Conservation (phyloP, 2,797 vertebrate species). For the Tamandua tetradactyla region DNA sequence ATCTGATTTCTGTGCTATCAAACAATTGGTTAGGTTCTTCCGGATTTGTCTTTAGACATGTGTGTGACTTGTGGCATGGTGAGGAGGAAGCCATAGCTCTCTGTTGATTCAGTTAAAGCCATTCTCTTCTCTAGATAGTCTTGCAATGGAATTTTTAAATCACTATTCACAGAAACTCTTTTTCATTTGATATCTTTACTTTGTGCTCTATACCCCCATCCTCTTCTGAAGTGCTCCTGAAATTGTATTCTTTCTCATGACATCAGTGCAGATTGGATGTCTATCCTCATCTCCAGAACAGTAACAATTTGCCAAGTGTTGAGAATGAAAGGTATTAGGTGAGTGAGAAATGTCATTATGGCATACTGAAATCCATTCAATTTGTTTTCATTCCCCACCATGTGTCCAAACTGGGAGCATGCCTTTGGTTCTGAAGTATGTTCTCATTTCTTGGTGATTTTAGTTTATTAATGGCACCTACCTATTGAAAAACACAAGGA, state of each 20-base stretch:
- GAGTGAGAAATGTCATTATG: background rate
- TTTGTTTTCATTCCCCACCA: constrained; percentile 40
- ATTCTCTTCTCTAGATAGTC: background rate
- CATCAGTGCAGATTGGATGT: background rate
- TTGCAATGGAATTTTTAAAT: background rate
- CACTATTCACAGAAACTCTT: background rate
- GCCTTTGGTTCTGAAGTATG: background rate
- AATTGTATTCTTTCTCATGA: constrained; percentile 37
- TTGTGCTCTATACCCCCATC: background rate
- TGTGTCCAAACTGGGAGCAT: background rate
- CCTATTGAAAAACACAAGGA: background rate
- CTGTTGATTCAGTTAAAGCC: background rate
- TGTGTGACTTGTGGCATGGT: background rate
- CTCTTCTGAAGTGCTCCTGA: background rate
- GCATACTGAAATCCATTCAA: background rate
- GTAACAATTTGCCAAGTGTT: constrained; percentile 14
- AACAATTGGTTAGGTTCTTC: background rate
- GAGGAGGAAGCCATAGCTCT: background rate
- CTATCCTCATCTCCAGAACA: background rate
- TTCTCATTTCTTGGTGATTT: constrained; percentile 28
- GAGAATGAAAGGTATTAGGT: constrained; percentile 9
- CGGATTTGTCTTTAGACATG: background rate
- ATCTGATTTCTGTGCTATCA: background rate
- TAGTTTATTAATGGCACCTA: background rate
- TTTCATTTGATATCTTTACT: constrained; percentile 42